phyloP scores from a whole-genome alignment of 2,113 vertebrate genomes.

The Stigmatopora nigra region DNA sequence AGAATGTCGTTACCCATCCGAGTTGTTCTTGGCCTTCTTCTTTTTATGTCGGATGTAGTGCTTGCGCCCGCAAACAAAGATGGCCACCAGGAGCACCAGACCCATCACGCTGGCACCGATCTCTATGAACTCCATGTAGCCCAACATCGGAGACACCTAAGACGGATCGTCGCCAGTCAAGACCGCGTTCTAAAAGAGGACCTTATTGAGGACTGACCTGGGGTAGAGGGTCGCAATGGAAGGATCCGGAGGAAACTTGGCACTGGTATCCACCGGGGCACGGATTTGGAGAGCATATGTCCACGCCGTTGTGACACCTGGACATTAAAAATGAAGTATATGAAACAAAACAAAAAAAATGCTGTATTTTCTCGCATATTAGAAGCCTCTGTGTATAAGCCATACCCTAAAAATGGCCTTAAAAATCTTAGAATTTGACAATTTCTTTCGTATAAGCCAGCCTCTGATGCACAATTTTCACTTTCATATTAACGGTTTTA shows the following conservation, averaged over 20 bases:
- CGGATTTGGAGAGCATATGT: conserved; percentile 68
- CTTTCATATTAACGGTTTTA: too few species aligned
- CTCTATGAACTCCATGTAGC: conserved; percentile 72
- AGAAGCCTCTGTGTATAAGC: too few species aligned
- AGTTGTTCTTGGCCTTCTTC: conserved; percentile 82
- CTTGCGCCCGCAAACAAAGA: conserved; percentile 68
- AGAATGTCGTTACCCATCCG: conserved; percentile 66
- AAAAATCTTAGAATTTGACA: too few species aligned
- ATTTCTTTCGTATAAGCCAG: too few species aligned
- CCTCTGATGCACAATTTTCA: too few species aligned
- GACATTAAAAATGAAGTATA: not conserved
- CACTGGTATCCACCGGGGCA: conserved; percentile 72
- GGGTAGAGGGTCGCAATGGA: conserved; percentile 61
- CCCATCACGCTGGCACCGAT: conserved; percentile 64
- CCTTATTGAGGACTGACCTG: conserved; percentile 29
- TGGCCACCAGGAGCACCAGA: conserved; percentile 53
- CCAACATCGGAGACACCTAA: conserved; percentile 35
- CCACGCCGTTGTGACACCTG: conserved; percentile 74
- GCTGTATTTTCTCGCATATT: too few species aligned
- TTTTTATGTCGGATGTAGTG: conserved; percentile 72
- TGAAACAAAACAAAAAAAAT: too few species aligned
- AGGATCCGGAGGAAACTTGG: conserved; percentile 50
- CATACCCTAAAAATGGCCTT: too few species aligned
- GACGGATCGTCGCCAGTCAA: not conserved
- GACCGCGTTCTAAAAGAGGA: not conserved